Evolutionary conservation across 2,888 invertebrate genomes (phyloP).

Genomic region (Perithous albicinctus): DNA sequence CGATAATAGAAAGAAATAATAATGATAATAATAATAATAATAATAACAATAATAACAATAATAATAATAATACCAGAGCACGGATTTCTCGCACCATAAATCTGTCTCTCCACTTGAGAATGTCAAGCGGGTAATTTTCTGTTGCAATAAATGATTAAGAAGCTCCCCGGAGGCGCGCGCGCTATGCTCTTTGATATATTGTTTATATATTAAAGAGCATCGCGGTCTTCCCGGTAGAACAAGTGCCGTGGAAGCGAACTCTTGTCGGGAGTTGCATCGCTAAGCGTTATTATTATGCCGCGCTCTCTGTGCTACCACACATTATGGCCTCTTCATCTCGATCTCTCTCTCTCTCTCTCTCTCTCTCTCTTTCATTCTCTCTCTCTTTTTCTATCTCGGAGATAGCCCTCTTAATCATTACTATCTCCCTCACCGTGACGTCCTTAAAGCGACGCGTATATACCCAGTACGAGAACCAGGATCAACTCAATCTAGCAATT

Average conservation of each 20-base stretch:
- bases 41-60: background rate
- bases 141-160: slow-evolving; percentile 50
- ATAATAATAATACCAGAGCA: slow-evolving; percentile 22
- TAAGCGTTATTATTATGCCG: slow-evolving; percentile 26
- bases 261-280: slow-evolving; percentile 49
- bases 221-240: slow-evolving; percentile 54
- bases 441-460: slow-evolving; percentile 39
- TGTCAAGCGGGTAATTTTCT: slow-evolving; percentile 53
- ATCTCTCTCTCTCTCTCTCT: background rate
- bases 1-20: slow-evolving; percentile 5
- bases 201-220: slow-evolving; percentile 29
- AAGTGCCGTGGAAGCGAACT: slow-evolving; percentile 63
- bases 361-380: too few relatives aligned
- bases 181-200: slow-evolving; percentile 11
- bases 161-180: slow-evolving; percentile 6
- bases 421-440: slow-evolving; percentile 41
- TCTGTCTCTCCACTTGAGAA: slow-evolving; percentile 48
- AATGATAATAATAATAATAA: slow-evolving; percentile 2
- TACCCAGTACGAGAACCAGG: slow-evolving; percentile 41
- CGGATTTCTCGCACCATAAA: slow-evolving; percentile 48
- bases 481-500: slow-evolving; percentile 78
- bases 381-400: background rate
- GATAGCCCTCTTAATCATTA: background rate
- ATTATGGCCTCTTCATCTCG: too few relatives aligned
- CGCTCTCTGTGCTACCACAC: background rate